These are phyloP conservation scores for Halcyon smyrnensis DNA, from an alignment of 2,797 vertebrate species.

Conservation along the genomic window DNA sequence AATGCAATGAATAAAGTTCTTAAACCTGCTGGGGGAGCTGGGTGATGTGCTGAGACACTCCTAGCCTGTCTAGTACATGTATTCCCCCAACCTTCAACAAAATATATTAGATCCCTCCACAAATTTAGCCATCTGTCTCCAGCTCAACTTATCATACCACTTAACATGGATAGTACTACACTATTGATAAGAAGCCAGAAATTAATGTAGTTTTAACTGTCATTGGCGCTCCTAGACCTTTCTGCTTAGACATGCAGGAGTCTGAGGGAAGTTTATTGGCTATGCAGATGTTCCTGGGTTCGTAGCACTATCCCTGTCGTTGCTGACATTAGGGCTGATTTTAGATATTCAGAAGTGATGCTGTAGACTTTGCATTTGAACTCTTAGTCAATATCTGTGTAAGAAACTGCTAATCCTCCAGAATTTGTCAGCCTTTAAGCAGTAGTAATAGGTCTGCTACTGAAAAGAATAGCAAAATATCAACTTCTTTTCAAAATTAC, in stretches of 20 bases:
- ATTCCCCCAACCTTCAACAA: background rate
- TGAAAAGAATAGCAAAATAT: background rate
- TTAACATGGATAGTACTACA: background rate
- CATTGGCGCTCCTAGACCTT: background rate
- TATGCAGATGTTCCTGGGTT: accelerated
- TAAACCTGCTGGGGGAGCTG: background rate
- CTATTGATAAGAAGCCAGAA: background rate
- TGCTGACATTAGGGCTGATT: background rate
- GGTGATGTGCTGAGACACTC: background rate
- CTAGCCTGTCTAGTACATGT: background rate
- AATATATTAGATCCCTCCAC: background rate
- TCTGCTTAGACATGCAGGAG: background rate
- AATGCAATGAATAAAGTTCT: background rate
- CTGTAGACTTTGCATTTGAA: background rate
- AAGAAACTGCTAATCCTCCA: background rate
- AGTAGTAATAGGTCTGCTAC: background rate
- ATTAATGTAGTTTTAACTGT: background rate
- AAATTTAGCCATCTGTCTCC: background rate
- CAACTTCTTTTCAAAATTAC: background rate
- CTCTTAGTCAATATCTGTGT: background rate
- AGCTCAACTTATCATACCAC: background rate
- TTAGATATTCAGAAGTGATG: background rate
- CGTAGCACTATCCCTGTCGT: background rate
- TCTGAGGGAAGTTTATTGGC: background rate
- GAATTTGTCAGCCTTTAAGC: background rate